Evolutionary conservation across 2,113 vertebrate species (phyloP).

Genomic region (Pica pica): DNA sequence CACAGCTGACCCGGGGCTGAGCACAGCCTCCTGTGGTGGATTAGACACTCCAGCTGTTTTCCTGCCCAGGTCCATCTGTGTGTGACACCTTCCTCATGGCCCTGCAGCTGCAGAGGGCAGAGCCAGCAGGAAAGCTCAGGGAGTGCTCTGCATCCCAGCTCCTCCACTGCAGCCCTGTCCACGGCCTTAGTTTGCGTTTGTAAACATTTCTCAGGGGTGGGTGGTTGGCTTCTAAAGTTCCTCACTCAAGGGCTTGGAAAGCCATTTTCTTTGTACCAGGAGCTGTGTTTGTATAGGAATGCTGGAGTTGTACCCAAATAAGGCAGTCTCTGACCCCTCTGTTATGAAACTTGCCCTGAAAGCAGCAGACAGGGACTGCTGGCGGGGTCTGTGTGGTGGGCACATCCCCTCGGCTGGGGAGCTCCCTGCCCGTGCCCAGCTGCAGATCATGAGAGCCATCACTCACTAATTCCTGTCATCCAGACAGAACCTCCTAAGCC

Average conservation of each 20-base stretch:
- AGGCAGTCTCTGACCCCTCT: not conserved
- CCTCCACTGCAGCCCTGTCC: fast-evolving
- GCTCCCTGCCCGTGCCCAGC: not conserved
- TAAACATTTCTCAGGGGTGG: not conserved
- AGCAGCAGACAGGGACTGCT: not conserved
- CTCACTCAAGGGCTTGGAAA: not conserved
- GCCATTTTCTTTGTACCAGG: not conserved
- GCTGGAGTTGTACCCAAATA: not conserved
- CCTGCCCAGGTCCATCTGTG: not conserved
- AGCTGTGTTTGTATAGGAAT: not conserved
- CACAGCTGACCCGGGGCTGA: fast-evolving
- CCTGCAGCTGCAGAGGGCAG: not conserved
- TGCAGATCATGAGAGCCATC: fast-evolving
- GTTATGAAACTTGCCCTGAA: fast-evolving
- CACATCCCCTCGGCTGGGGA: not conserved
- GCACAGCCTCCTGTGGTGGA: fast-evolving
- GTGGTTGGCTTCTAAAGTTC: fast-evolving
- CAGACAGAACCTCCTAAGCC: not conserved
- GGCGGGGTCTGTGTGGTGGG: fast-evolving
- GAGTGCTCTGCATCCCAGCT: not conserved
- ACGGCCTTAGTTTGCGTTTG: not conserved
- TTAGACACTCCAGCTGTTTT: no score
- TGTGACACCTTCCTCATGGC: fast-evolving
- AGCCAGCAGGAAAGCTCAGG: not conserved
- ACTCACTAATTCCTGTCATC: not conserved